Evolutionary conservation across 2,888 invertebrate species (phyloP), one percentile per base, ranked within the genome.

Genomic region (Tenodera sinensis): DNA sequence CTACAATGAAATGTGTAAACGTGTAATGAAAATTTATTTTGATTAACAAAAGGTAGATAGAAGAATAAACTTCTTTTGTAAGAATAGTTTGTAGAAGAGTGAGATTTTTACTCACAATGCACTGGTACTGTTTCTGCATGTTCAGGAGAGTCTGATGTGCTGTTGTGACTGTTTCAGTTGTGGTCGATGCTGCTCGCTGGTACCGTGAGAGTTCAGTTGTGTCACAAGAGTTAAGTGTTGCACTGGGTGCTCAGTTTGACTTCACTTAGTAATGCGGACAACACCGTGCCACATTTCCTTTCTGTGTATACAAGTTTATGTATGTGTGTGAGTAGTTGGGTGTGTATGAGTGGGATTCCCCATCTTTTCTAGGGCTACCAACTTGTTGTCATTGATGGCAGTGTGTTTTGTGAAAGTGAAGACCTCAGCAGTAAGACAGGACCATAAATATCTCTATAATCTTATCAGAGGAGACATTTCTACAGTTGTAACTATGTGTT

Each of bases 211-310:
- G 95, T 0, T 90, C 92, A 87, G 94, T 94, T 90, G 92, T 94
- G 15, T 94, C 94, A 1, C 92, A 93, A 34, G 94, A 94, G 54
- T 93, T 94, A 91, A 95, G 94, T 92, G 94, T 95, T 90, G 94
- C 94, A 20, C 94, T 95, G 90, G 95, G 95, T 28, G 94, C 95
- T 0, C 95, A 95, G 91, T 95, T 93, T 91, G 94, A 95, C 91
- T 86, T 87, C 28, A 89, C 88, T 83, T 89, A 88, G 89, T 89
- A 28, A 85, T 54, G 25, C 27, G n/a, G n/a, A n/a, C n/a, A 28
- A 28, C 20, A 28, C 25, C 7, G 83, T 15, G 30, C 83, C 28
- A 28, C 20, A 83, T 71, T 71, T 71, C 54, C 20, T 71, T 71
- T 71, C 54, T 71, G 20, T 71, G 25, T 71, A 71, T 71, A 71